Base-by-base conservation (phyloP, 2,797 vertebrate species). In the Acanthis flammea region DNA sequence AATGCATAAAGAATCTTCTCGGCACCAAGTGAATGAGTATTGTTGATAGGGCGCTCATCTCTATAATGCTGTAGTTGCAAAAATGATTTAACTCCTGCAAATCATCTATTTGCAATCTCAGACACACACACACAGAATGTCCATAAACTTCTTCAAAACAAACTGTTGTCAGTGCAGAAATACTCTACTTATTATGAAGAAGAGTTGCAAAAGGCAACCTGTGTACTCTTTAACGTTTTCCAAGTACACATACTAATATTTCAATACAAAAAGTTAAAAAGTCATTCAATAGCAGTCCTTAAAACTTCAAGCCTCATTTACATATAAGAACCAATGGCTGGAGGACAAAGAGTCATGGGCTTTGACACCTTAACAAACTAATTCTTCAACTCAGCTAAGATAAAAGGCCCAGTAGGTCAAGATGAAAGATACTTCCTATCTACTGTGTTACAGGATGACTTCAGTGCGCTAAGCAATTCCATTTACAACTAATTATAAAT, bases 1-100 rank as follows among this genome's bases (percentile, higher is more conserved):
- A 96, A 89, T 82, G 63, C 74, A 87, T 73, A 73, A 94, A 92
- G 81, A 87, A 76, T 79, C 70, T 89, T 90, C 89, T 79, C 72
- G 92, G 72, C 51, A 74, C 58, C 71, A 63, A 94, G 41, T 93
- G 73, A 91, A 77, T 86, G 55, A 92, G 48, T 73, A 63, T 28
- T 67, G 80, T 85, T 94, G 77, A 67, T 80, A 71, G 58, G 33
- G 53, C 2, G 53, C 78, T 75, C 58, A 60, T 71, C 78, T 92
- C 60, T 83, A 90, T 76, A 86, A 73, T 12, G 37, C 51, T 91
- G 94, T 61, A 77, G 37, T 53, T 71, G 72, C 76, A 92, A 88
- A 95, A 83, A 22, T 70, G 14, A 85, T 83, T 93, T 72, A 80
- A 80, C 89, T 85, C 54, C 77, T 47, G 31, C 68, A 91, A 55